Conservation (phyloP, 2,797 vertebrate genomes). For the Percopsis omiscomaycus region DNA sequence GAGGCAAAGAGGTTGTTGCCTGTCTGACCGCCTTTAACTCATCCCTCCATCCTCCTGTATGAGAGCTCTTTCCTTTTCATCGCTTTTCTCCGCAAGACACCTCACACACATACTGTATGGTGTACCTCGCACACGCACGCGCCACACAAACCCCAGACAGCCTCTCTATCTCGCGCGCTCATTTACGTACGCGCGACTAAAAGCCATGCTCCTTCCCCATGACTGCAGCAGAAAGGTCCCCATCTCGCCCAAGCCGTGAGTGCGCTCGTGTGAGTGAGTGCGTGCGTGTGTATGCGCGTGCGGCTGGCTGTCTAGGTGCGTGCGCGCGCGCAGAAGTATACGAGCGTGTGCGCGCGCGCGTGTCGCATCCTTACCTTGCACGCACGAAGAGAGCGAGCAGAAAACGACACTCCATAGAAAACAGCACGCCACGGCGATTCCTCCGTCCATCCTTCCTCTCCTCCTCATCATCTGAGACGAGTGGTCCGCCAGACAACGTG, state of each 20-base stretch:
- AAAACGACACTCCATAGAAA: constrained; percentile 72
- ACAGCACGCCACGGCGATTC: constrained; percentile 66
- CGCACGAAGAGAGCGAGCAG: constrained; percentile 64
- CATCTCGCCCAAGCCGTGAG: constrained; percentile 23
- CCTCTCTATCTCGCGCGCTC: neutral
- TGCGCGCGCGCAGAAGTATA: neutral
- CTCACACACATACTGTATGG: constrained; percentile 22
- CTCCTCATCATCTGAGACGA: constrained; percentile 44
- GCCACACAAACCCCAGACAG: constrained; percentile 31
- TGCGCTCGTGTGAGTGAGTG: constrained; percentile 14
- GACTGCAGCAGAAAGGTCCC: constrained; percentile 33
- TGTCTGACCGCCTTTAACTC: constrained; percentile 31
- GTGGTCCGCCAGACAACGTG: constrained; percentile 57
- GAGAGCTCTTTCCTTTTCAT: constrained; percentile 48
- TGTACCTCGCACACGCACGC: constrained; percentile 9
- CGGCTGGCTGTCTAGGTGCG: neutral
- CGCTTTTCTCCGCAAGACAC: constrained; percentile 46
- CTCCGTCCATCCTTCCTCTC: constrained; percentile 59
- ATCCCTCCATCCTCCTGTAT: constrained; percentile 47
- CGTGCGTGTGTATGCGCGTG: constrained; percentile 16
- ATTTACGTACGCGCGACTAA: neutral
- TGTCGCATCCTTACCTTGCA: constrained; percentile 72
- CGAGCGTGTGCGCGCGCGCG: constrained; percentile 12
- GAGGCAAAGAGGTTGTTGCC: constrained; percentile 56
- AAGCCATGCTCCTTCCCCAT: constrained; percentile 16